Conservation (phyloP, 2,113 vertebrate species). For the Rattus norvegicus region GRCr8 NC_086035.1:48463001-48463500, state of each 20-base stretch:
- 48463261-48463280: background rate
- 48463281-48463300: background rate
- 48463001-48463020: background rate
- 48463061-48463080: background rate
- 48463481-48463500: background rate
- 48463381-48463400: background rate
- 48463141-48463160: background rate
- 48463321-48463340: background rate
- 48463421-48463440: background rate
- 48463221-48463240: background rate
- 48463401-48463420: background rate
- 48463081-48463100: background rate
- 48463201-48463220: background rate
- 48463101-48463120: background rate
- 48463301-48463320: background rate
- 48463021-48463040: background rate
- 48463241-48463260: background rate
- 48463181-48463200: background rate
- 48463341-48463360: background rate
- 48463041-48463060: background rate
- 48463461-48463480: background rate
- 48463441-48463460: background rate
- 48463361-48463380: background rate
- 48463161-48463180: background rate
- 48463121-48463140: background rate